Conservation (phyloP, 35 echinoderm and acorn worm genomes). For the Antedon bifida region DNA sequence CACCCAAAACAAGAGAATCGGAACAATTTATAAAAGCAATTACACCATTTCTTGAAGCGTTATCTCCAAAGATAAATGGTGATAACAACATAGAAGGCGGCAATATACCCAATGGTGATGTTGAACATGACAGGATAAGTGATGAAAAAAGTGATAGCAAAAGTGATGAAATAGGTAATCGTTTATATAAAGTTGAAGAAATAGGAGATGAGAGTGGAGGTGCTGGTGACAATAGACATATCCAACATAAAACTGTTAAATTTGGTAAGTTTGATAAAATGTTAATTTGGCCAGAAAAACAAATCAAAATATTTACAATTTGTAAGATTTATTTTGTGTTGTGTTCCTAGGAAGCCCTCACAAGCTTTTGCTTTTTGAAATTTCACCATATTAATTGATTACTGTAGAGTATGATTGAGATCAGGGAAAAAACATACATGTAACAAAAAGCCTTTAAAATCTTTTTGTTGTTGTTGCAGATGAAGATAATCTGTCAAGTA, state of each 20-base stretch:
- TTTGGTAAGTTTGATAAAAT: background rate
- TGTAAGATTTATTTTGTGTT: too few relatives aligned
- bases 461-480: background rate
- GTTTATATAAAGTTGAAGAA: too few relatives aligned
- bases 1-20: background rate
- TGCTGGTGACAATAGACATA: background rate
- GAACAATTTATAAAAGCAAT: background rate
- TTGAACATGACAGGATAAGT: background rate
- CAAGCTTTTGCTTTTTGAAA: too few relatives aligned
- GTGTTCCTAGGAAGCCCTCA: too few relatives aligned
- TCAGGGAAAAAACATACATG: too few relatives aligned
- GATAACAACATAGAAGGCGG: background rate
- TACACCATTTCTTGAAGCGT: background rate
- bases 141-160: background rate
- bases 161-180: background rate
- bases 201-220: too few relatives aligned
- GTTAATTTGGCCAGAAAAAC: too few relatives aligned
- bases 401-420: too few relatives aligned
- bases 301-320: too few relatives aligned
- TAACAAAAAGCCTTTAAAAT: too few relatives aligned
- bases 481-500: background rate
- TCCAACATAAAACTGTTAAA: background rate
- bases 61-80: background rate
- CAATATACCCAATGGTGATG: background rate
- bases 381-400: too few relatives aligned